Conservation (phyloP, 2,888 invertebrate species). For the Macrostomum cliftonense region DNA sequence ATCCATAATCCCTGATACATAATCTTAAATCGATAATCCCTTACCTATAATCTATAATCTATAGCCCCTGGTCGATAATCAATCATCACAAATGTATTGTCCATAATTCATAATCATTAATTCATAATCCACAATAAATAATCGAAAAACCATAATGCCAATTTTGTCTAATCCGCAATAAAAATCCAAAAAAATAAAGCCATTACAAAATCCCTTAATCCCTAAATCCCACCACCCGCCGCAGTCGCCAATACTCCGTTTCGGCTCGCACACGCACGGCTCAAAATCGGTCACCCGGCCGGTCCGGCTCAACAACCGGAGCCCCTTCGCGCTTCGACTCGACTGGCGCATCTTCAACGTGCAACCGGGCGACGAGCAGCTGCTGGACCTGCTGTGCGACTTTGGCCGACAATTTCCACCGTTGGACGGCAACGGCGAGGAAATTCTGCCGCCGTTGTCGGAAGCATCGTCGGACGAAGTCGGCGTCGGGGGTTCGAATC, state of each 20-base stretch:
- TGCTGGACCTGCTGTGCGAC: conserved; percentile 24
- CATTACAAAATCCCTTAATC: no score
- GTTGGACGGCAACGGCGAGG: conserved; percentile 20
- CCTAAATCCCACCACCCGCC: no score
- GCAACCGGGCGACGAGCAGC: conserved; percentile 17
- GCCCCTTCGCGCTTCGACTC: conserved; percentile 28
- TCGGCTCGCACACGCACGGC: conserved; percentile 31
- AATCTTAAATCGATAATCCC: no score
- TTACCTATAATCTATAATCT: no score
- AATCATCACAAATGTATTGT: no score
- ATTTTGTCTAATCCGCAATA: no score
- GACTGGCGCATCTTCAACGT: conserved; percentile 28
- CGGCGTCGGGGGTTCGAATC: neutral
- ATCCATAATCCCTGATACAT: no score
- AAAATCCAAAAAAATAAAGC: no score
- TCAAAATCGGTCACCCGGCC: conserved; percentile 19
- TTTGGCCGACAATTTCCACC: conserved; percentile 26
- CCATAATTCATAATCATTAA: no score
- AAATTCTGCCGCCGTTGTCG: conserved; percentile 15
- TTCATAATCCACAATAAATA: no score
- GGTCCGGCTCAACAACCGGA: conserved; percentile 29
- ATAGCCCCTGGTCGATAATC: no score
- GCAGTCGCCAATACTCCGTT: conserved; percentile 13
- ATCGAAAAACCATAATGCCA: no score
- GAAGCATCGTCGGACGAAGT: conserved; percentile 1